Conservation (phyloP, 2,888 invertebrate genomes). For the Brachypalpus laphriformis region DNA sequence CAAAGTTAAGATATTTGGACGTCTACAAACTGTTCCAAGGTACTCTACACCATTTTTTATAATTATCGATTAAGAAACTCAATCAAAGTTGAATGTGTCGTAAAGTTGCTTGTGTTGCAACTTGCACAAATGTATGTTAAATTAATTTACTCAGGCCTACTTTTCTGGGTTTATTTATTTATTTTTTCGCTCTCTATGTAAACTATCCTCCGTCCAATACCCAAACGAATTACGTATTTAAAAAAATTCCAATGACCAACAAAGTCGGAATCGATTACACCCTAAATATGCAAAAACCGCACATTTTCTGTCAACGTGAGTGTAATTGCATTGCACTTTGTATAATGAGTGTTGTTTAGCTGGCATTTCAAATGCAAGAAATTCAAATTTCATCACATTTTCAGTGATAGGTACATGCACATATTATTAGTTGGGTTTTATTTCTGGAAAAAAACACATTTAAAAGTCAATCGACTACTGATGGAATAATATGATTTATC, state of each 20-base stretch:
- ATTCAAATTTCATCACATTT: constrained; percentile 65
- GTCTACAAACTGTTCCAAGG: neutral
- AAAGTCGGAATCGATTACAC: constrained; percentile 53
- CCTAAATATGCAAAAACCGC: constrained; percentile 61
- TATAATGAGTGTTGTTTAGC: constrained; percentile 29
- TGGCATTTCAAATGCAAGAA: constrained; percentile 51
- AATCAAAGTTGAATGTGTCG: neutral
- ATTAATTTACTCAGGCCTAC: neutral
- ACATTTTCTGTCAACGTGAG: constrained; percentile 60
- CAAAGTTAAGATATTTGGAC: neutral
- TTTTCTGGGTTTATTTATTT: neutral
- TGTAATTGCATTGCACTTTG: constrained; percentile 34
- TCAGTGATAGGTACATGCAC: constrained; percentile 17
- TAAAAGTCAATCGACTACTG: constrained; percentile 44
- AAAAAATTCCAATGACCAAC: constrained; percentile 19
- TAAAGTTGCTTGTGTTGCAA: neutral
- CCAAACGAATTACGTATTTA: constrained; percentile 22
- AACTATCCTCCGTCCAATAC: neutral
- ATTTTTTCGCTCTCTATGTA: neutral
- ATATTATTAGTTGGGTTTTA: neutral
- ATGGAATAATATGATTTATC: constrained; percentile 48
- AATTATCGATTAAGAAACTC: neutral
- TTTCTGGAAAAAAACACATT: constrained; percentile 6
- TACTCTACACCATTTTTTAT: neutral
- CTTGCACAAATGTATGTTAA: neutral